These are phyloP conservation scores for Harlomillsia oculata DNA, from an alignment of 1,140 invertebrate genomes.

Conservation along the genomic window DNA sequence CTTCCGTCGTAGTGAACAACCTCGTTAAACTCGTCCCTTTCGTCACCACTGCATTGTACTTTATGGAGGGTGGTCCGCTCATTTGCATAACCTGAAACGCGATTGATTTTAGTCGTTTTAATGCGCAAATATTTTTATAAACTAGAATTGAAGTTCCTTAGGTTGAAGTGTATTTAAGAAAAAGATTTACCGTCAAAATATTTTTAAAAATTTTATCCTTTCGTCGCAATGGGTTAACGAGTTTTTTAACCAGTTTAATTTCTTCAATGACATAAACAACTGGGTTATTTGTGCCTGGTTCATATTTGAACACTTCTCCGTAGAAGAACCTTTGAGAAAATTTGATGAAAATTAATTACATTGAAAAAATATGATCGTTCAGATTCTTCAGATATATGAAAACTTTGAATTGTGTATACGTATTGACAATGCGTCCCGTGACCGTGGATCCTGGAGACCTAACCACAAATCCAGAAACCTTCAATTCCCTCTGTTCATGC, in stretches of 20 bases:
- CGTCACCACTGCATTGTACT: conserved; percentile 27
- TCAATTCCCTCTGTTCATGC: neutral
- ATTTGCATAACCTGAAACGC: no score
- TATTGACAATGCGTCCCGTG: conserved; percentile 5
- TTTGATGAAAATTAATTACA: neutral
- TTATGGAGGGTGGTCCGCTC: neutral
- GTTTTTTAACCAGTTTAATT: conserved; percentile 11
- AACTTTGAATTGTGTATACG: conserved; percentile 1
- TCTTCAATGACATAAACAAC: conserved; percentile 26
- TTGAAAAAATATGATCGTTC: neutral
- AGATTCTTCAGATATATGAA: neutral
- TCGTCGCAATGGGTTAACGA: conserved; percentile 9
- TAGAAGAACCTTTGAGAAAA: conserved; percentile 15
- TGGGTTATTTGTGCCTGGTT: neutral
- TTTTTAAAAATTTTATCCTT: no score
- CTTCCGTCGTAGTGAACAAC: conserved; percentile 4
- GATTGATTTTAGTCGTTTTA: no score
- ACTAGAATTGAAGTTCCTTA: no score
- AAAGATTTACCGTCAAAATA: no score
- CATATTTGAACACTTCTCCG: conserved; percentile 19
- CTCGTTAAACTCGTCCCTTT: conserved; percentile 7
- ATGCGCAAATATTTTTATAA: no score
- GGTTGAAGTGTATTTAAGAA: no score
- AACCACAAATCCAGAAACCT: conserved; percentile 11
- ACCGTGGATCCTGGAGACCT: neutral